Base-by-base conservation (phyloP, 2,888 invertebrate species). In the Seira musarum region DNA sequence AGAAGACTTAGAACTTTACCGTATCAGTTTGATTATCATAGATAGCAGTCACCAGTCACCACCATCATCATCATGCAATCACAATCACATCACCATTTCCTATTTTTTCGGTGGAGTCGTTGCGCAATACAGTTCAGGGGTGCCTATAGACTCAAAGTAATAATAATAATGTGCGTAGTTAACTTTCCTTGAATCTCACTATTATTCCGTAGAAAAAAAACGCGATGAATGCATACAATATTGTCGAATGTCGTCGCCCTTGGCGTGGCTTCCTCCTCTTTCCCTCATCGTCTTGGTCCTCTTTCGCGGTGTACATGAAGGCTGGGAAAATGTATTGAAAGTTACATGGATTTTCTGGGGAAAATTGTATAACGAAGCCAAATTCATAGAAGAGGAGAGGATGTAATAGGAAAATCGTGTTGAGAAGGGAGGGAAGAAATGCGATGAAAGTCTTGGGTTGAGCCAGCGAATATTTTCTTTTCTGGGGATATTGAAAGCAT, bases 1-100 rank as follows among this genome's bases (percentile, higher is more conserved):
- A 30, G 30, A 30, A 30, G 30, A 30, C 30, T 30, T 30, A 30
- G 30, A 30, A 30, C 30, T 30, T 30, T n/a, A 2, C 30, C 30
- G 67, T 46, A 66, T 72, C 71, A 21, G 49, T 67, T 61, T 72
- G 71, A 78, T 78, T 78, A 71, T 78, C 78, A 63, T 77, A 30
- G 30, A 30, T 30, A 30, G 30, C 30, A 30, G 30, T n/a, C 68
- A 61, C 30, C 30, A 30, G 30, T 6, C 30, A 6, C 22, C 68
- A 60, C 22, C 64, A 21, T 60, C 60, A 35, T 70, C 71, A 63
- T 65, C 69, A 68, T 69, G 30, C 30, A 30, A 30, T 30, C 65
- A 71, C 70, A 70, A 77, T 77, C 70, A 77, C 70, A 77, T 77
- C 22, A 21, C 71, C 77, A 77, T 77, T 69, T 77, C 49, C 71